These are phyloP conservation scores for Dryomyza anilis DNA, from an alignment of 2,888 invertebrate species.

Conservation along the genomic window DNA sequence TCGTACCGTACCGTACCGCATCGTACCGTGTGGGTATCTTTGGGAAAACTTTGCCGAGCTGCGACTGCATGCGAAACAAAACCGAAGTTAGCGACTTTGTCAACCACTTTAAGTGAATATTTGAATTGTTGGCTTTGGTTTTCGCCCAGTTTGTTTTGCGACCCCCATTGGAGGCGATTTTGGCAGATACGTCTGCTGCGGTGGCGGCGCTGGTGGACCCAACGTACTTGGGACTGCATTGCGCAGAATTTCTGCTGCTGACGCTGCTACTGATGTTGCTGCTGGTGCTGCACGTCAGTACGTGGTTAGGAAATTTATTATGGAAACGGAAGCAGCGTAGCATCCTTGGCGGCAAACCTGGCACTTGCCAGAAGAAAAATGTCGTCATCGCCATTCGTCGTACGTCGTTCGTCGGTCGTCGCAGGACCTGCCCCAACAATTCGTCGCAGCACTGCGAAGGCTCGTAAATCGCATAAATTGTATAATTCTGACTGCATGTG, in stretches of 20 bases:
- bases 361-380: slow-evolving; percentile 18
- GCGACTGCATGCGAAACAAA: neutral
- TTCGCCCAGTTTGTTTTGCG: neutral
- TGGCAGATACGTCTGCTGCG: slow-evolving; percentile 28
- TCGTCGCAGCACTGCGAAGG: slow-evolving; percentile 28
- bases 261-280: slow-evolving; percentile 24
- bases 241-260: slow-evolving; percentile 8
- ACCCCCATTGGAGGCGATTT: slow-evolving; percentile 19
- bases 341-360: slow-evolving; percentile 33
- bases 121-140: slow-evolving; percentile 42
- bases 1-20: no score
- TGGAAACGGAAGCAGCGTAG: slow-evolving; percentile 44
- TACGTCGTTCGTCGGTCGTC: neutral
- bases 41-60: slow-evolving; percentile 15
- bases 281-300: slow-evolving; percentile 53
- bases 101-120: slow-evolving; percentile 44
- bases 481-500: slow-evolving; percentile 53
- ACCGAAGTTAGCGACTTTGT: slow-evolving; percentile 31
- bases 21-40: no score
- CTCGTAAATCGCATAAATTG: slow-evolving; percentile 54
- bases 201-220: slow-evolving; percentile 40
- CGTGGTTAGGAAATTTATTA: slow-evolving; percentile 60
- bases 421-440: slow-evolving; percentile 22
- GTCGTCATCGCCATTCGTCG: slow-evolving; percentile 2
- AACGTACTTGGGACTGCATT: slow-evolving; percentile 29